Conservation (phyloP, 1,140 invertebrate genomes). For the Hyles vespertilio region DNA sequence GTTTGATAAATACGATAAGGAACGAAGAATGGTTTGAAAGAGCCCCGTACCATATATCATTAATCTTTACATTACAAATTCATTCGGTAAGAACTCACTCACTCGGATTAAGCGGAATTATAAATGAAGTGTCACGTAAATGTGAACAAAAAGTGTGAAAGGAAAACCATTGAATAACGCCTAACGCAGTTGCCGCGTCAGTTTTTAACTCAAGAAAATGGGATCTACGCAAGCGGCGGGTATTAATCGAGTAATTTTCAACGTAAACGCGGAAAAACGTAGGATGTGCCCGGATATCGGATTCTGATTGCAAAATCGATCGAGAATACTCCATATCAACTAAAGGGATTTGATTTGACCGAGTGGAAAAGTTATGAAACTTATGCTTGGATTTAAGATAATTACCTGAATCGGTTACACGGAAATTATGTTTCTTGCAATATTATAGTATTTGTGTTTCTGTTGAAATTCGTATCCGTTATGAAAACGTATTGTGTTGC, state of each 20-base stretch:
- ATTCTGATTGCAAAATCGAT: slow-evolving; percentile 21
- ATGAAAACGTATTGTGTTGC: too few relatives aligned
- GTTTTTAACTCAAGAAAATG: slow-evolving; percentile 44
- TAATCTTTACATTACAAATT: slow-evolving; percentile 73
- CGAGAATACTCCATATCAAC: neutral
- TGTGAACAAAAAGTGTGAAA: slow-evolving; percentile 60
- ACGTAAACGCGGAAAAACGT: slow-evolving; percentile 13
- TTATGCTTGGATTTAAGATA: too few relatives aligned
- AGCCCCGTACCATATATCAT: slow-evolving; percentile 47
- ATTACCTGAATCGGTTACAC: too few relatives aligned
- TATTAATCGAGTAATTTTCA: slow-evolving; percentile 25
- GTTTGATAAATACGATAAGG: slow-evolving; percentile 45
- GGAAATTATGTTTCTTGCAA: too few relatives aligned
- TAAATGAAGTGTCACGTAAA: slow-evolving; percentile 70
- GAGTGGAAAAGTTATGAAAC: too few relatives aligned
- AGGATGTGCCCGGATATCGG: slow-evolving; percentile 2
- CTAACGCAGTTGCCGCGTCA: slow-evolving; percentile 30
- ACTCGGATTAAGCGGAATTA: slow-evolving; percentile 70
- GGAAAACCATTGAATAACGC: slow-evolving; percentile 49
- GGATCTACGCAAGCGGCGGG: slow-evolving; percentile 15
- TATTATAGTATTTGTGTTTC: too few relatives aligned
- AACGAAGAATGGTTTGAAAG: slow-evolving; percentile 34
- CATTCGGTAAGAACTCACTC: slow-evolving; percentile 71
- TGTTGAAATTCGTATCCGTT: too few relatives aligned
- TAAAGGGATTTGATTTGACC: neutral